Evolutionary conservation across 2,113 vertebrate genomes (phyloP), one percentile per base, ranked within the genome.

Genomic region (Tychaedon coryphoeus): DNA sequence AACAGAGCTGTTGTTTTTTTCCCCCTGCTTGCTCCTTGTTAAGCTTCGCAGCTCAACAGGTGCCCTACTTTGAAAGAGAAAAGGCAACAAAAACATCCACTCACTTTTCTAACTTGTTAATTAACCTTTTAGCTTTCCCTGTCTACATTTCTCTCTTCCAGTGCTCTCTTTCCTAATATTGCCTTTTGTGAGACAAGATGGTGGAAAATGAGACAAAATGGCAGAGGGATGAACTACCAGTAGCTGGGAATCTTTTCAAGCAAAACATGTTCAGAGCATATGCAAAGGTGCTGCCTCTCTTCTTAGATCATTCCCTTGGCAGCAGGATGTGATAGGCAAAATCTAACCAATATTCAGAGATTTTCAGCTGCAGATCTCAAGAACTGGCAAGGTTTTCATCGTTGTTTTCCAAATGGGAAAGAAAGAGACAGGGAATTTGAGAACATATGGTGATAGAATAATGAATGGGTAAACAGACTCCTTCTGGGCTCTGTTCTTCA

Each of bases 1-100:
- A 86, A 48, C 24, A 54, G 75, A 87, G 43, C 76, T 48, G 42
- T 25, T 45, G n/a, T 85, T 85, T 82, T 82, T 70, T 64, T 57
- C 48, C 31, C 50, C 60, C 56, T 69, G 58, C 71, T 96, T 67
- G 43, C 57, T 91, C 65, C 71, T 88, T 85, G 60, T 86, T 76
- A 93, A 85, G 88, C 90, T 95, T 89, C 91, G 83, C 80, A 91
- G 81, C 81, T 98, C 90, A 86, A 91, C 82, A 88, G 94, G 78
- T 96, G 90, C 74, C 58, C 64, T 96, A 43, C 60, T 86, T 79
- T 51, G 31, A 73, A 87, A 92, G 54, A 71, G 83, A 60, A 86
- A 80, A 82, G 45, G 69, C 26, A 77, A 80, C 53, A 88, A 57
- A 86, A 78, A 84, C 42, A 82, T 61, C 60, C 34, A 70, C 19